Evolutionary conservation across 2,888 invertebrate species (phyloP).

Genomic region (Agrochola litura): DNA sequence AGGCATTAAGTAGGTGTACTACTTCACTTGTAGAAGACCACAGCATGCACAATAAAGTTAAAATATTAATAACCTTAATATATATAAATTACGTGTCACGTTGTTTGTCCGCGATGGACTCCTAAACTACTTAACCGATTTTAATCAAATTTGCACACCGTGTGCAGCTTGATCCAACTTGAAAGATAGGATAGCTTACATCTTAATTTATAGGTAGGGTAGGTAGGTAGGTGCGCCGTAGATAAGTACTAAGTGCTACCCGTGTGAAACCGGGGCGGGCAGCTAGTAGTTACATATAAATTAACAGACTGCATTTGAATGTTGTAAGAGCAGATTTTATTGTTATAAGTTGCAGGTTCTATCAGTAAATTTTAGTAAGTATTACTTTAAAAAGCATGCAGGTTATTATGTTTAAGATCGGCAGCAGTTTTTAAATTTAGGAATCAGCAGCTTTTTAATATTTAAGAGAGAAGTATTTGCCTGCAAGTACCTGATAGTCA

Average conservation of each 20-base stretch:
- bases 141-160: no score
- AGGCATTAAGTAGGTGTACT: no score
- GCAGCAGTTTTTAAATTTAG: not conserved
- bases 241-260: no score
- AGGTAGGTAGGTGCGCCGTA: no score
- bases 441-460: not conserved
- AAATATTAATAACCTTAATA: slow-evolving; percentile 1
- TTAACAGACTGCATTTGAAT: not conserved
- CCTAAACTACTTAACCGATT: no score
- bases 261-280: no score
- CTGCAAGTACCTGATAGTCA: slow-evolving; percentile 96
- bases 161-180: no score
- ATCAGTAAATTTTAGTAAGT: not conserved
- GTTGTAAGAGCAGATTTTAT: not conserved
- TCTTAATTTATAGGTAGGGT: no score
- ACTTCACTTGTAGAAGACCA: not conserved
- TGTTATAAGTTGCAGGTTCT: not conserved
- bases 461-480: not conserved
- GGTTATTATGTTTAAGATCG: not conserved
- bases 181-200: no score
- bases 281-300: no score
- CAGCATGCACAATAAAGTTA: not conserved
- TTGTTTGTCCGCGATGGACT: no score
- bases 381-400: not conserved
- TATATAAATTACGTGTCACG: no score